phyloP scores from a whole-genome alignment of 2,888 invertebrate species.

The Trypoxylon attenuatum region DNA sequence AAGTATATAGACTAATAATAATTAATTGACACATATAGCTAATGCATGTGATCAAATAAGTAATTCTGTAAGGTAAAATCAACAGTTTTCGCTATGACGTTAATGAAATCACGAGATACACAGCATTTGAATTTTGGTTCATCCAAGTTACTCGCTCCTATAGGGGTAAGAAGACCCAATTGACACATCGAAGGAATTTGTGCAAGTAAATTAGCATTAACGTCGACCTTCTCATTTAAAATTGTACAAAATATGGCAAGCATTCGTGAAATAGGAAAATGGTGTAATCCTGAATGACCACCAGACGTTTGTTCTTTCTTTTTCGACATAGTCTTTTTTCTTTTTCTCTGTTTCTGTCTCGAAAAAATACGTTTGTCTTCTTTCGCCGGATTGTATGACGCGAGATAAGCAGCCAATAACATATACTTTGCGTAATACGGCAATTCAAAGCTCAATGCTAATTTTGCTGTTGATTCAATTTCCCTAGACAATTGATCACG shows the following conservation, averaged over 20 bases:
- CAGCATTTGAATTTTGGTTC: constrained; percentile 91
- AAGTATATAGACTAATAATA: too few relatives aligned
- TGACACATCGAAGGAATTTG: constrained; percentile 93
- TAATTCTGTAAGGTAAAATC: constrained; percentile 86
- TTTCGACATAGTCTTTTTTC: constrained; percentile 77
- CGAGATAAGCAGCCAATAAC: constrained; percentile 92
- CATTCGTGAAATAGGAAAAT: constrained; percentile 87
- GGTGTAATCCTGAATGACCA: constrained; percentile 81
- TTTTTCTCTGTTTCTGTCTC: constrained; percentile 85
- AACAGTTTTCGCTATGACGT: constrained; percentile 84
- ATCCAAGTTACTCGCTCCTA: constrained; percentile 85
- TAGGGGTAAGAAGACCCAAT: constrained; percentile 83
- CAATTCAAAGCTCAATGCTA: constrained; percentile 80
- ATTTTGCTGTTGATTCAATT: constrained; percentile 66
- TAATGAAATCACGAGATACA: constrained; percentile 87
- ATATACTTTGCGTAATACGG: constrained; percentile 94
- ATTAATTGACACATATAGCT: too few relatives aligned
- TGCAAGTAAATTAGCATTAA: constrained; percentile 90
- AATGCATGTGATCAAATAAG: constrained; percentile 81
- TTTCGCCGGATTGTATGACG: constrained; percentile 93
- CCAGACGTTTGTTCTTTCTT: constrained; percentile 76
- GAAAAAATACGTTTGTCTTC: constrained; percentile 91
- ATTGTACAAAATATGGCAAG: constrained; percentile 94
- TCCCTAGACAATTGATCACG: constrained; percentile 59
- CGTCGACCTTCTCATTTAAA: constrained; percentile 87